These are phyloP conservation scores for Apamea sordens DNA, from an alignment of 2,888 invertebrate genomes.

Conservation along the genomic window DNA sequence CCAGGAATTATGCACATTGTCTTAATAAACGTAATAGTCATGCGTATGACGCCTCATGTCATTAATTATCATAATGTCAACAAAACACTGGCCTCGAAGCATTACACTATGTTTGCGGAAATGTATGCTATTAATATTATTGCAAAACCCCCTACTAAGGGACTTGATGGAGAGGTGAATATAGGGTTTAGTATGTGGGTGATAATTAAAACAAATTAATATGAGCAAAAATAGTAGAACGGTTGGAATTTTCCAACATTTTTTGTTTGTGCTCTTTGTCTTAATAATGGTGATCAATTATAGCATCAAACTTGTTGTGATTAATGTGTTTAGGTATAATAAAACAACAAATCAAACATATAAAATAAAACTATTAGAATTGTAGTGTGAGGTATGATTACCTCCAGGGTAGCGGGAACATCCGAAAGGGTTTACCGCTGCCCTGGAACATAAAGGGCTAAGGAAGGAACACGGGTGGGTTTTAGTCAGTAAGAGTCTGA, in stretches of 20 bases:
- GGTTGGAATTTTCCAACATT: not conserved
- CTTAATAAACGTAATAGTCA: not conserved
- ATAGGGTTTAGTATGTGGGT: not conserved
- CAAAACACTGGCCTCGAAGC: conserved; percentile 5
- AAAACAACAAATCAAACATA: not conserved
- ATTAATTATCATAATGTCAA: conserved; percentile 24
- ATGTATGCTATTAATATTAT: conserved; percentile 20
- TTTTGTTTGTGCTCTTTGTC: not conserved
- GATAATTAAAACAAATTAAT: not conserved
- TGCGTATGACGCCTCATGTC: conserved; percentile 6
- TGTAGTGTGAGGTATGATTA: no score
- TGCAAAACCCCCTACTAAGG: conserved; percentile 16
- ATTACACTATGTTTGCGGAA: conserved; percentile 14
- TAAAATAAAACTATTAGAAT: not conserved
- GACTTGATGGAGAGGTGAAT: not conserved
- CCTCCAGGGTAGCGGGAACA: no score
- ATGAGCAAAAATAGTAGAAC: not conserved
- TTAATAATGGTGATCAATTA: not conserved
- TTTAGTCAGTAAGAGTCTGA: no score
- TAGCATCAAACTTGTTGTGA: not conserved
- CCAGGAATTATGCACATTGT: not conserved
- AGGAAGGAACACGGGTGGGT: no score
- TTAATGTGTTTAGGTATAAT: not conserved
- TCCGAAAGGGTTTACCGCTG: no score
- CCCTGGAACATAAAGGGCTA: no score